Base-by-base conservation (phyloP, 2,113 vertebrate species). In the Chamaea fasciata region DNA sequence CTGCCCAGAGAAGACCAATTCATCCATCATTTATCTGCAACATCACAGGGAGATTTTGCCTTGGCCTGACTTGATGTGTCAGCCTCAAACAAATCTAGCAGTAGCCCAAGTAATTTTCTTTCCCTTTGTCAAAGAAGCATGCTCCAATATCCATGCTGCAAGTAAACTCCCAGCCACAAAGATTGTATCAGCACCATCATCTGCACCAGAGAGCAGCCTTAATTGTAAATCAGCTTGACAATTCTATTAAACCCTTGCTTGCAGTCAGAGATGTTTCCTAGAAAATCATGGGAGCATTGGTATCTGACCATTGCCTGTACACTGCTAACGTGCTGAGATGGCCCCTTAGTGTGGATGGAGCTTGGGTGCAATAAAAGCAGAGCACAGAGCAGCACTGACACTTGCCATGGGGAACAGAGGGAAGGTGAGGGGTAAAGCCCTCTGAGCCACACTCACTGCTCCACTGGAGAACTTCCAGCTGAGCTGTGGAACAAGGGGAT, bases 251-350 rank as follows among this genome's bases (percentile, higher is more conserved):
- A 73, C 28, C 14, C 33, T 59, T 75, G 41, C 68, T 70, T 65
- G 33, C 55, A 67, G 42, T 18, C 52, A 37, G 37, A 41, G 53
- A 4, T 0, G 1, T 64, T 59, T 55, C 57, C 30, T 47, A 9
- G 44, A 35, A 77, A 31, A 46, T 9, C 15, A 9, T 1, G 20
- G 33, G 33, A 89, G 53, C 13, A 3, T 10, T 1, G 9, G 23
- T 62, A 28, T 17, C 59, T 0, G 1, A 5, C 19, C 41, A 10
- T 13, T 41, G 9, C 10, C 31, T 24, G 26, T 31, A 13, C 15
- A 53, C 35, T 28, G 59, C 14, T 26, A 12, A 33, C 0, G 0
- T 0, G 0, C 63, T 46, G 59, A 8, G 10, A 37, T 11, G 37
- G 14, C 35, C 4, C 3, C 55, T 33, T 2, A 4, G 55, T 0